Conservation (phyloP, 2,888 invertebrate species). For the Cryptus armator region DNA sequence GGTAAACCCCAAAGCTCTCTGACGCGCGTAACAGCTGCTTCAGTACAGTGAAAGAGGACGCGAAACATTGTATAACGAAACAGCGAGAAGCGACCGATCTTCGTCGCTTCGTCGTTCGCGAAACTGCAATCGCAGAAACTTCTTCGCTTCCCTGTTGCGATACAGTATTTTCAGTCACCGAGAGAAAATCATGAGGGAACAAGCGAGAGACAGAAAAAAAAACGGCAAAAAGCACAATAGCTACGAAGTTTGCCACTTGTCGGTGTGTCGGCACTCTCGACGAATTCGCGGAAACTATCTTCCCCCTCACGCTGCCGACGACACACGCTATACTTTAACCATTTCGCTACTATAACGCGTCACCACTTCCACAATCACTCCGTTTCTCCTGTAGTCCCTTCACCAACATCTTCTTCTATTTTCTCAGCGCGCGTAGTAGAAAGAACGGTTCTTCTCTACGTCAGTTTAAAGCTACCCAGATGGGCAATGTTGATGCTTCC, state of each 20-base stretch:
- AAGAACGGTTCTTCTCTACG: slow-evolving; percentile 33
- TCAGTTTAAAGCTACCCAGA: slow-evolving; percentile 52
- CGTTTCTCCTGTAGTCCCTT: neutral
- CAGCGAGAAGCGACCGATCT: neutral
- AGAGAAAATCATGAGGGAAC: slow-evolving; percentile 11
- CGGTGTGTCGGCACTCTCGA: neutral
- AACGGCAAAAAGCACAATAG: neutral
- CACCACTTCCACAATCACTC: slow-evolving; percentile 43
- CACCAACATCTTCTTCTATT: neutral
- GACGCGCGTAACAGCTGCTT: neutral
- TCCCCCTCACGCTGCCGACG: neutral
- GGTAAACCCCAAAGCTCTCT: slow-evolving; percentile 14
- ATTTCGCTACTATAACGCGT: neutral
- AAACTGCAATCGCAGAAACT: neutral
- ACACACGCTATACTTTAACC: slow-evolving; percentile 6
- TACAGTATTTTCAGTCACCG: neutral
- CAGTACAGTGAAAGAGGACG: neutral
- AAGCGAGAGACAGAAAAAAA: neutral
- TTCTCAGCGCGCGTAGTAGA: slow-evolving; percentile 5
- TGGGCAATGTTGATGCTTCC: slow-evolving; percentile 44
- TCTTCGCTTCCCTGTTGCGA: neutral
- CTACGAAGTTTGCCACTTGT: slow-evolving; percentile 36
- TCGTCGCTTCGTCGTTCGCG: neutral
- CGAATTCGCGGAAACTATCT: neutral
- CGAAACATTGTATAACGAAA: slow-evolving; percentile 3